A percentile compares a stretch with the other conserved stretches of the same genome.
phyloP scores from a whole-genome alignment of 64 coral and sea anemone genomes.

The Montipora cactus region DNA sequence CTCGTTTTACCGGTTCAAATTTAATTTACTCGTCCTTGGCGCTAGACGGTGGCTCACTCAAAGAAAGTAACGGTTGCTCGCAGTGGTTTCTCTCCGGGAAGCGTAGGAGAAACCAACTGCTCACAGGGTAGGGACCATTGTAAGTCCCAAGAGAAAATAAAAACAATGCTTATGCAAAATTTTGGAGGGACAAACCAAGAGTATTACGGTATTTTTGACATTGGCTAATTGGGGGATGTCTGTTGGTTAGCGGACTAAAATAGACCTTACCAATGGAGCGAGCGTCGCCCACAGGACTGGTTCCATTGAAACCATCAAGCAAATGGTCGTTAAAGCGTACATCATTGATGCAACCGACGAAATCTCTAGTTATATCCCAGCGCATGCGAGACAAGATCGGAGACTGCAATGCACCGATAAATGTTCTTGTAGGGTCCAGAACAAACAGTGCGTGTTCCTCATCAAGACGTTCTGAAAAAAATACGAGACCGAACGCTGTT shows the following conservation, averaged over 20 bases:
- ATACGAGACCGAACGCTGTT: neutral
- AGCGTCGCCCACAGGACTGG: slow-evolving; percentile 18
- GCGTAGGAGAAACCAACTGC: too few relatives aligned
- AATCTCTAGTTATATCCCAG: slow-evolving; percentile 61
- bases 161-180: too few relatives aligned
- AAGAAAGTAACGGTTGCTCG: too few relatives aligned
- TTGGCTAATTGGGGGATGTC: too few relatives aligned
- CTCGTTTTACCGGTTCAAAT: too few relatives aligned
- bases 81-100: too few relatives aligned
- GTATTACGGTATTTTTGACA: too few relatives aligned
- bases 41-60: too few relatives aligned
- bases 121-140: too few relatives aligned
- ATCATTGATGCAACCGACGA: slow-evolving; percentile 91
- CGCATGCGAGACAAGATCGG: slow-evolving; percentile 10
- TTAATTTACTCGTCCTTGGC: too few relatives aligned
- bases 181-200: too few relatives aligned
- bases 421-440: slow-evolving; percentile 73
- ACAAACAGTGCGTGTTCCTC: slow-evolving; percentile 61
- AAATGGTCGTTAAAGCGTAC: slow-evolving; percentile 72
- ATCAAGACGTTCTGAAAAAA: slow-evolving; percentile 48
- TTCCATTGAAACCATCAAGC: slow-evolving; percentile 60
- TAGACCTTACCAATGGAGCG: slow-evolving; percentile 44
- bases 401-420: slow-evolving; percentile 63
- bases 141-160: too few relatives aligned
- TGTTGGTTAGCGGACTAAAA: neutral